Evolutionary conservation across 1,140 invertebrate genomes (phyloP).

Genomic region (Lerema accius): DNA sequence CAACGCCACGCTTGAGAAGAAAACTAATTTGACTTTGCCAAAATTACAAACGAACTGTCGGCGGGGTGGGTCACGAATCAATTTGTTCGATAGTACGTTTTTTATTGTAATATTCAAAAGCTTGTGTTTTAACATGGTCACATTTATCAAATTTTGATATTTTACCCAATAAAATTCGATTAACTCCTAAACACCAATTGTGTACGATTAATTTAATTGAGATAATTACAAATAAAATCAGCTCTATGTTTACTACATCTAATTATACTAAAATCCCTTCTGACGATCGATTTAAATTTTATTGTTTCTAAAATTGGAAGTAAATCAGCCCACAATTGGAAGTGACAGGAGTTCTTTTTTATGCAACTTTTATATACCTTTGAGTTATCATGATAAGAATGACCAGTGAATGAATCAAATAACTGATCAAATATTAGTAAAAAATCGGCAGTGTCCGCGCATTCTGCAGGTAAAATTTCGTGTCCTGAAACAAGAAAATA

Average conservation of each 20-base stretch:
- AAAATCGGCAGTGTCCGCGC: conserved; percentile 30
- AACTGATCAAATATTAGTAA: conserved; percentile 38
- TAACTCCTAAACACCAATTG: no score
- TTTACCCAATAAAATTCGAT: no score
- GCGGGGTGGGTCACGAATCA: no score
- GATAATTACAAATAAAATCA: no score
- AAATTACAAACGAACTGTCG: no score
- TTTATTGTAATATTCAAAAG: not conserved
- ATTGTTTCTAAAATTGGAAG: not conserved
- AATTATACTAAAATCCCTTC: no score
- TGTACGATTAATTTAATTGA: no score
- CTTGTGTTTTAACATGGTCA: not conserved
- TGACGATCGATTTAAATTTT: conserved; percentile 18
- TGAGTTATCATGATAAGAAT: conserved; percentile 11
- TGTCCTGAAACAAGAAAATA: conserved; percentile 42
- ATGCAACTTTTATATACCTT: conserved; percentile 24
- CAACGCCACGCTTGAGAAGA: no score
- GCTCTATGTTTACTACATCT: no score
- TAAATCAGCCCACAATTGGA: conserved; percentile 6
- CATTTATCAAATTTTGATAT: not conserved
- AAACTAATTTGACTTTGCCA: no score
- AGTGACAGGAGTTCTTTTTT: conserved; percentile 32
- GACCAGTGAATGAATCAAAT: conserved; percentile 41
- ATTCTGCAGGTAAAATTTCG: conserved; percentile 31
- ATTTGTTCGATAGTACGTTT: no score